Base-by-base conservation (phyloP, 2,113 vertebrate species). In the Nesospiza acunhae region DNA sequence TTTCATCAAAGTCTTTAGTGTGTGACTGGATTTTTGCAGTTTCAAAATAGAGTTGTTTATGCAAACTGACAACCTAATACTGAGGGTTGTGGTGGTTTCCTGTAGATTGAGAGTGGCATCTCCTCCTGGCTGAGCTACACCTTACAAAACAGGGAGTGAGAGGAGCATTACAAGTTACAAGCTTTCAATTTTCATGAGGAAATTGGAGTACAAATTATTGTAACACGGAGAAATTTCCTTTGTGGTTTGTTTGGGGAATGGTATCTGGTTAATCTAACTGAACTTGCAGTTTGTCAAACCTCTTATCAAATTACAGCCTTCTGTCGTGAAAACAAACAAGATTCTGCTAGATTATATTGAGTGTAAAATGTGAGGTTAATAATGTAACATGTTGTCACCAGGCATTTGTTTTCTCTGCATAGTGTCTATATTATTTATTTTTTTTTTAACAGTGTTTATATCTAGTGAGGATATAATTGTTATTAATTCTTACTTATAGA, bases 41-140 rank as follows among this genome's bases (percentile, higher is more conserved):
- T 92, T 96, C 86, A 87, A 87, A 92, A 96, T 90, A 56, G 13
- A 90, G 73, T 81, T 96, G 83, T 89, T 96, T 95, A 89, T 91
- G 76, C 59, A 42, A 96, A 89, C 60, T 75, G 92, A 95, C 90
- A 94, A 24, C 37, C 73, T 91, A 56, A 86, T 89, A 26, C 58
- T 84, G 50, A 58, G 53, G 42, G 46, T 90, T 77, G 83, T 64
- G 73, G 81, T 84, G 59, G 52, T 72, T 92, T 90, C 74, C 82
- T 90, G 81, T 47, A 59, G 89, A 64, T 44, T 53, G 75, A 52
- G 78, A 69, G n/a, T 37, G 58, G 75, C 47, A 20, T 81, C 72
- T 87, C 63, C 33, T 82, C 84, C 63, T 91, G 53, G 28, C 62
- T 94, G 56, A 44, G 75, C 33, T 84, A 53, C 70, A 41, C 4